These are phyloP conservation scores for Cecropterus lyciades DNA, from an alignment of 1,140 invertebrate genomes.

Conservation along the genomic window DNA sequence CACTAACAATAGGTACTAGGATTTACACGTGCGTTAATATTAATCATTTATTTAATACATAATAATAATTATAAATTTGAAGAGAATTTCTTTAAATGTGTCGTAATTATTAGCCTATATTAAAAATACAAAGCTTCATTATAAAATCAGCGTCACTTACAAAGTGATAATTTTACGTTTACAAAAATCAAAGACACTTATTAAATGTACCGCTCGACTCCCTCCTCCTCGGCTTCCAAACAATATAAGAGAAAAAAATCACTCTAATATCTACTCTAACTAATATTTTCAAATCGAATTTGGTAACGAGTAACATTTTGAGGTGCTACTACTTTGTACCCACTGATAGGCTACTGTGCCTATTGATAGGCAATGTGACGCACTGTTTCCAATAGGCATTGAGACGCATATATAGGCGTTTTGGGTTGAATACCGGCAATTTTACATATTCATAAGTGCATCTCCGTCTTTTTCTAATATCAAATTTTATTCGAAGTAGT, in stretches of 20 bases:
- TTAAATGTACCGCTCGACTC: background rate
- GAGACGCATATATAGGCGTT: background rate
- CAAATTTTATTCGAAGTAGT: too few relatives aligned
- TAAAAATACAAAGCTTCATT: constrained; percentile 6
- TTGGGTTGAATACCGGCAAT: too few relatives aligned
- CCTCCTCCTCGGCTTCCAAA: background rate
- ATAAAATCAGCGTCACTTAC: constrained; percentile 6
- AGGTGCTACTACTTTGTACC: background rate
- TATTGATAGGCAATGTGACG: background rate
- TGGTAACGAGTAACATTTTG: background rate
- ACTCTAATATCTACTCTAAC: background rate
- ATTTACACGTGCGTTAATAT: too few relatives aligned
- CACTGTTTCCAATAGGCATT: background rate
- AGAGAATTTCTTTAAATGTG: constrained; percentile 12
- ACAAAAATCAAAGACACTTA: too few relatives aligned
- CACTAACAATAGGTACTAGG: too few relatives aligned
- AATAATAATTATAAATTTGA: background rate
- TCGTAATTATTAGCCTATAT: constrained; percentile 11
- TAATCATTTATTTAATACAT: too few relatives aligned
- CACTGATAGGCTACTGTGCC: background rate
- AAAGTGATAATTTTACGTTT: too few relatives aligned
- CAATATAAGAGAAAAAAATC: background rate
- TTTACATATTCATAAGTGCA: too few relatives aligned
- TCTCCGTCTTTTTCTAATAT: too few relatives aligned
- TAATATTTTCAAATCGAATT: background rate